Percentiles rank a stretch among this genome's conserved stretches.
phyloP scores from a whole-genome alignment of 1,140 invertebrate genomes.

The Anastrepha ludens region DNA sequence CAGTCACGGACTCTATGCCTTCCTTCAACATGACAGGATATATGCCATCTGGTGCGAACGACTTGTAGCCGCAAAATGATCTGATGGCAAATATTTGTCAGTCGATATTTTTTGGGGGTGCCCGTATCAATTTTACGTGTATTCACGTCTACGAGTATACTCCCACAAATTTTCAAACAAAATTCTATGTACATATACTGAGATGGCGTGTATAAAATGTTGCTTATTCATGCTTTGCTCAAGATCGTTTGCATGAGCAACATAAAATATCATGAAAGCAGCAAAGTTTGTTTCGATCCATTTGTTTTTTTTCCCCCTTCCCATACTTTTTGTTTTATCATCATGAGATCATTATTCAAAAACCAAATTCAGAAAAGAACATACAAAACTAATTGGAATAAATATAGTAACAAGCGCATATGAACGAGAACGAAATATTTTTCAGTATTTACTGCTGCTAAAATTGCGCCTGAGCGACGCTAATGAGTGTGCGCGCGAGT shows the following conservation, averaged over 20 bases:
- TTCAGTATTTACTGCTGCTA: background rate
- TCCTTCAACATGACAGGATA: no score
- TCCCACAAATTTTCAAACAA: no score
- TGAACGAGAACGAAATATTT: background rate
- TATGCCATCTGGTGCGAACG: no score
- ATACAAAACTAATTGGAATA: background rate
- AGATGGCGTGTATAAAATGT: no score
- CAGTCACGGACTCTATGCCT: no score
- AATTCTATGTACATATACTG: no score
- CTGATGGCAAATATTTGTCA: no score
- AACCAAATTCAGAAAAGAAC: background rate
- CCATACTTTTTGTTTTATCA: background rate
- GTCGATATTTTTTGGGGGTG: no score
- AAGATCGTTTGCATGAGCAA: background rate
- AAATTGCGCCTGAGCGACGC: background rate
- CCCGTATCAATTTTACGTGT: no score
- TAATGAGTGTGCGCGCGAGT: background rate
- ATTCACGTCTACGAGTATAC: no score
- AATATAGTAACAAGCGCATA: background rate
- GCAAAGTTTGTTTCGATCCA: background rate
- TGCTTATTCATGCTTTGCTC: no score
- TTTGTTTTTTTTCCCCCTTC: background rate
- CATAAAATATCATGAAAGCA: background rate
- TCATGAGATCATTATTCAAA: slow-evolving; percentile 19
- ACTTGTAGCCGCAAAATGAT: no score